Evolutionary conservation across 2,113 vertebrate genomes (phyloP), one percentile per base, ranked within the genome.

Genomic region (Larimichthys polyactis): DNA sequence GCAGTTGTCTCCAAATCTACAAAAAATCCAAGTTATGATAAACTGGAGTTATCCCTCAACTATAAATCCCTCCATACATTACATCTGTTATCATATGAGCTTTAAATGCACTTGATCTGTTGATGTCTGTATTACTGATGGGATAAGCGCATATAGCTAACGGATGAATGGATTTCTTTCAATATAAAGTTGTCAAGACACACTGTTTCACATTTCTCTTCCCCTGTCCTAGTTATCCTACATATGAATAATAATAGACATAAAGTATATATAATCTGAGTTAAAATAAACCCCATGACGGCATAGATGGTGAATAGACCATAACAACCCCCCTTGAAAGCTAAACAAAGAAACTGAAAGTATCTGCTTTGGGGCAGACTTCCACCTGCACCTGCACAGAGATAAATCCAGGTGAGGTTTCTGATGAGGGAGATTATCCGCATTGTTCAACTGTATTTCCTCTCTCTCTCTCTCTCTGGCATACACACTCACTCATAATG

Each of bases 351-450:
- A 87, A 70, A 86, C 82, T 22, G 63, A 84, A 85, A 84, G 68
- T 49, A 27, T 79, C 60, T 75, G 59, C 74, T 78, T 66, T 70
- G 36, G 59, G 46, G 36, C 75, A 75, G 64, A 81, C 48, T 70
- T 84, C 55, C 74, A 79, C 73, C 84, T 89, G 84, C 81, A 82
- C 78, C 81, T 77, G 80, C 60, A 84, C 68, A 64, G n/a, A 71
- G 36, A 80, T 20, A 87, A 85, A 88, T 78, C 72, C 83, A 82
- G 68, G 51, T 52, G 40, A 74, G 67, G 75, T 82, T 83, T 86
- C 72, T 89, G 27, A 82, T 78, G 59, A 83, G 40, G 58, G 84
- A 91, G 86, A 90, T 91, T 90, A 90, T 69, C 71, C 29, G 75
- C 58, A 82, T 83, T 91, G 85, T 90, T 85, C 71, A 63, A 29